A percentile compares a stretch with the other conserved stretches of the same genome.
These are phyloP conservation scores for Drosophila cognata DNA, from an alignment of 2,888 invertebrate species.

Conservation along the genomic window DNA sequence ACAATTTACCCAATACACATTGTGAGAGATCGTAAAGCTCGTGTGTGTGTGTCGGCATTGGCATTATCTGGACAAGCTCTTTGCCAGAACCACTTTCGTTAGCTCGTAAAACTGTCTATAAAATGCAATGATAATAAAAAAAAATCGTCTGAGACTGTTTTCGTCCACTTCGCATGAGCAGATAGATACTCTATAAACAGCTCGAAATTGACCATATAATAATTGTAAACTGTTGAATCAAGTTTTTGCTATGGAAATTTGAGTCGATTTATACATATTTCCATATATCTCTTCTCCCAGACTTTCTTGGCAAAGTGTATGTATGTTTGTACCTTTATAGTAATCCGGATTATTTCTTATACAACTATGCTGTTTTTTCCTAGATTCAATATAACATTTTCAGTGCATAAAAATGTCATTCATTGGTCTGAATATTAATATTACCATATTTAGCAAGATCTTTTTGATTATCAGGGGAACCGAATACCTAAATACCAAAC, in stretches of 20 bases:
- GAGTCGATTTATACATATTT: neutral
- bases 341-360: neutral
- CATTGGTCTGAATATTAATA: neutral
- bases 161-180: neutral
- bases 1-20: conserved; percentile 65
- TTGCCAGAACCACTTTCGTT: conserved; percentile 79
- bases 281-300: neutral
- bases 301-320: neutral
- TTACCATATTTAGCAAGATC: neutral
- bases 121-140: conserved; percentile 80
- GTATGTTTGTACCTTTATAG: too few relatives aligned
- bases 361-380: neutral
- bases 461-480: neutral
- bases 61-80: conserved; percentile 63
- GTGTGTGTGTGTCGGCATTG: conserved; percentile 48
- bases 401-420: neutral
- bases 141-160: neutral
- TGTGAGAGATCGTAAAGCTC: conserved; percentile 64
- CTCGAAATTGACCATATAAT: neutral
- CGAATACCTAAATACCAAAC: neutral
- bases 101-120: conserved; percentile 79
- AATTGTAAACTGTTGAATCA: neutral
- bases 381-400: neutral
- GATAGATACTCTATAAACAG: conserved; percentile 1
- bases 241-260: neutral